phyloP scores from a whole-genome alignment of 2,113 vertebrate genomes.

The Rhinolophus sinicus region DNA sequence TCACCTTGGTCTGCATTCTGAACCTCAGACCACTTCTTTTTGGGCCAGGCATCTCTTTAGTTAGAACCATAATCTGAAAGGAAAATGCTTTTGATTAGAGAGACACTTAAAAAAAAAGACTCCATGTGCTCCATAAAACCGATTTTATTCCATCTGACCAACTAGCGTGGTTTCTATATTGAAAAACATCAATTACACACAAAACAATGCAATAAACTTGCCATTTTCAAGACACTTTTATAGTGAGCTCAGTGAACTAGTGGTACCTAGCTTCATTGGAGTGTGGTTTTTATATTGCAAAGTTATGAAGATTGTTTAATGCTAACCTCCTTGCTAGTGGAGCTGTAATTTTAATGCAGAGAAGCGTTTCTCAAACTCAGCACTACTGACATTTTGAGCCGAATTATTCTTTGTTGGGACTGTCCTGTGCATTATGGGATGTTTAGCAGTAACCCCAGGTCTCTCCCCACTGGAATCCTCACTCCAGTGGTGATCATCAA shows the following conservation, averaged over 20 bases:
- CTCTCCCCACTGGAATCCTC: neutral
- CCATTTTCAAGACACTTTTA: constrained; percentile 60
- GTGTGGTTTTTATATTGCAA: constrained; percentile 64
- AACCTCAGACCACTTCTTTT: constrained; percentile 31
- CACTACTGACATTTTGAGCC: neutral
- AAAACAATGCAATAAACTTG: constrained; percentile 44
- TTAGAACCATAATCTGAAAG: constrained; percentile 27
- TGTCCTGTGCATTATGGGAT: neutral
- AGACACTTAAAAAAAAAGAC: neutral
- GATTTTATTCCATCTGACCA: constrained; percentile 64
- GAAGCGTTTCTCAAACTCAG: constrained; percentile 33
- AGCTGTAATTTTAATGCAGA: constrained; percentile 58
- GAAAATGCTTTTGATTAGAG: constrained; percentile 66
- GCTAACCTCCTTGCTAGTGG: constrained; percentile 63
- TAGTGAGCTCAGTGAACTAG: constrained; percentile 3
- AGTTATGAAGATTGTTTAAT: constrained; percentile 73
- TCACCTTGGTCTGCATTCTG: neutral
- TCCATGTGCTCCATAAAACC: constrained; percentile 11
- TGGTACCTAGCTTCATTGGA: constrained; percentile 61
- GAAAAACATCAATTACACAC: constrained; percentile 56
- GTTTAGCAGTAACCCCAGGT: neutral
- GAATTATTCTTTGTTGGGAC: constrained; percentile 6
- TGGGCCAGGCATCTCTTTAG: neutral
- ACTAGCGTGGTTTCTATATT: constrained; percentile 73
- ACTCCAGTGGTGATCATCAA: neutral